These are phyloP conservation scores for Variabilichromis moorii DNA, from an alignment of 2,113 vertebrate genomes.

Conservation along the genomic window DNA sequence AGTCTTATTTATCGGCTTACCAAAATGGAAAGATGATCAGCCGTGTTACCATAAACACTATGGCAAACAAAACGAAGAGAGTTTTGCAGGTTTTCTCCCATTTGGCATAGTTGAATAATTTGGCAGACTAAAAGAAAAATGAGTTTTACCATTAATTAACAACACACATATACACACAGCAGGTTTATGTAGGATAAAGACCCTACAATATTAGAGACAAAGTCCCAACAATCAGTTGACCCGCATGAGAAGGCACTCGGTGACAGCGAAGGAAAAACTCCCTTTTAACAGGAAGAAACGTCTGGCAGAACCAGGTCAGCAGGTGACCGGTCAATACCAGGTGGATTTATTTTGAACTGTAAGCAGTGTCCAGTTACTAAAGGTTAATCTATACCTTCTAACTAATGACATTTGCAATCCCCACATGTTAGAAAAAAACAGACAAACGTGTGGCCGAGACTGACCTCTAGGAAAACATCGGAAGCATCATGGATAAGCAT, in stretches of 20 bases:
- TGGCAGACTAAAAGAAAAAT: conserved; percentile 79
- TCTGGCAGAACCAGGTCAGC: neutral
- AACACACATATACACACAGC: neutral
- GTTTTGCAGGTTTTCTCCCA: conserved; percentile 80
- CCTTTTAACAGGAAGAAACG: neutral
- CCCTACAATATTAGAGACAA: neutral
- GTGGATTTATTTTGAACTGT: neutral
- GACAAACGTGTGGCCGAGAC: neutral
- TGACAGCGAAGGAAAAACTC: neutral
- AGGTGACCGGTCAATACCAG: no score
- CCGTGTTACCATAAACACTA: conserved; percentile 79
- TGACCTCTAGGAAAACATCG: conserved; percentile 90
- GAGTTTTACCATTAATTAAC: neutral
- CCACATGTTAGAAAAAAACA: neutral
- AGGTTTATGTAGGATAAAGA: neutral
- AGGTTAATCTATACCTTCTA: neutral
- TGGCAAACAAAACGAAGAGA: conserved; percentile 82
- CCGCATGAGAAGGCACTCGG: fast-evolving
- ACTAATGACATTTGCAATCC: neutral
- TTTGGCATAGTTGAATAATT: conserved; percentile 87
- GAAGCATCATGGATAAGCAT: conserved; percentile 86
- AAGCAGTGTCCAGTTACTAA: neutral
- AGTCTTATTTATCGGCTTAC: conserved; percentile 63
- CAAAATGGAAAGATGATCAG: conserved; percentile 88
- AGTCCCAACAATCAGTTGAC: neutral